phyloP scores from a whole-genome alignment of 30 jellyfish, hydroid and myxozoan species.

The Hydra vulgaris region DNA sequence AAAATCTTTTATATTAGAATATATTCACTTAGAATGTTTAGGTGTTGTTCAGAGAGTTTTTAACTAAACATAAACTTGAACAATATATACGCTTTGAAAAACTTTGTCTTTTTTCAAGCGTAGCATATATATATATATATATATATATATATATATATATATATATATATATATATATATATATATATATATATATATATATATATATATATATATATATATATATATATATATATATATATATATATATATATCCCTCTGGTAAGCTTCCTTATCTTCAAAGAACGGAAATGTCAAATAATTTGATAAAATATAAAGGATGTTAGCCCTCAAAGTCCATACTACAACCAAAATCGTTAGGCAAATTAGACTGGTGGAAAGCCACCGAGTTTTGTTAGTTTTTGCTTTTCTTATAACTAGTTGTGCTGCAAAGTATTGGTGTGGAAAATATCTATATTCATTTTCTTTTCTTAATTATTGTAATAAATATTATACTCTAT shows the following conservation, averaged over 20 bases:
- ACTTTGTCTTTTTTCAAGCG: too few species aligned
- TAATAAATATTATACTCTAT: constrained; percentile 10
- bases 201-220: too few species aligned
- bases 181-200: too few species aligned
- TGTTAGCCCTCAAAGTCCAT: constrained; percentile 21
- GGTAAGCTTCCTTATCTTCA: constrained; percentile 25
- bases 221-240: too few species aligned
- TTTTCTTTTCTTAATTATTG: constrained; percentile 21
- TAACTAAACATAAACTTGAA: too few species aligned
- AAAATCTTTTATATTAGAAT: constrained; percentile 8
- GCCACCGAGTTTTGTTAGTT: constrained; percentile 50
- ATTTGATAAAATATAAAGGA: constrained; percentile 5
- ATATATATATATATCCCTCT: neutral
- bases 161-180: too few species aligned
- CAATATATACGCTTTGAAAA: too few species aligned
- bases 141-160: too few species aligned
- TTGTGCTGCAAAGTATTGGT: constrained; percentile 27
- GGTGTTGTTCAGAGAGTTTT: constrained; percentile 25
- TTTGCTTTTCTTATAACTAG: constrained; percentile 36
- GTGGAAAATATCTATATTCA: constrained; percentile 13
- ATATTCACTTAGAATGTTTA: constrained; percentile 20
- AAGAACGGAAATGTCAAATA: constrained; percentile 18
- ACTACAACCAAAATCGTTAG: constrained; percentile 34
- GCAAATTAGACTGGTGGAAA: constrained; percentile 38
- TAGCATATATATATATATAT: too few species aligned